Evolutionary conservation across 1,140 invertebrate species (phyloP).

Genomic region (Micrasema minimum): DNA sequence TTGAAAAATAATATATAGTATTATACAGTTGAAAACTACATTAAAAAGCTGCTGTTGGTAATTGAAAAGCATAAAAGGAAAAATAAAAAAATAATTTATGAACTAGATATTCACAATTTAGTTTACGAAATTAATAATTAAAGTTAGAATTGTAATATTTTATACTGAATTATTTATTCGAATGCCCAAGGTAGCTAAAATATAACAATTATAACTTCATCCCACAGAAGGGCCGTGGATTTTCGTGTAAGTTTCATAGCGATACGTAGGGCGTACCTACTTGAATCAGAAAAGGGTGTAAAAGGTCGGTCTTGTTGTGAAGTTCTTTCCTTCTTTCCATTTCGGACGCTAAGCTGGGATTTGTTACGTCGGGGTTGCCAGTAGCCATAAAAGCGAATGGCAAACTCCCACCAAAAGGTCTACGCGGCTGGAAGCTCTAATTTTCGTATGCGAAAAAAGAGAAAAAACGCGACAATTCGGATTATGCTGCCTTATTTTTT

Average conservation of each 20-base stretch:
- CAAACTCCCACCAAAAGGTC: not conserved
- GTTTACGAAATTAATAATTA: not conserved
- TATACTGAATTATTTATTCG: not conserved
- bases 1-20: too few relatives aligned
- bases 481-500: too few relatives aligned
- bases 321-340: conserved; percentile 5
- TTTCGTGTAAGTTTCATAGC: not conserved
- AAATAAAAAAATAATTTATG: too few relatives aligned
- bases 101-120: not conserved
- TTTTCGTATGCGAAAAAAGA: conserved; percentile 1
- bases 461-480: not conserved
- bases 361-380: conserved; percentile 24
- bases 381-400: conserved; percentile 9
- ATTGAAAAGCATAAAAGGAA: too few relatives aligned
- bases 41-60: too few relatives aligned
- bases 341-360: conserved; percentile 14
- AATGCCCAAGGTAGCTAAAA: not conserved
- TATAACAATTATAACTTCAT: not conserved
- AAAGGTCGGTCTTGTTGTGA: conserved; percentile 15
- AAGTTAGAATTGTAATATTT: not conserved
- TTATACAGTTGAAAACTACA: too few relatives aligned
- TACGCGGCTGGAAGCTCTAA: conserved; percentile 2
- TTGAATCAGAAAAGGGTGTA: conserved; percentile 9
- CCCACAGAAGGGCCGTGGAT: not conserved
- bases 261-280: too few relatives aligned